phyloP scores from a whole-genome alignment of 1,140 invertebrate species.

The Matsumurasca onukii region DNA sequence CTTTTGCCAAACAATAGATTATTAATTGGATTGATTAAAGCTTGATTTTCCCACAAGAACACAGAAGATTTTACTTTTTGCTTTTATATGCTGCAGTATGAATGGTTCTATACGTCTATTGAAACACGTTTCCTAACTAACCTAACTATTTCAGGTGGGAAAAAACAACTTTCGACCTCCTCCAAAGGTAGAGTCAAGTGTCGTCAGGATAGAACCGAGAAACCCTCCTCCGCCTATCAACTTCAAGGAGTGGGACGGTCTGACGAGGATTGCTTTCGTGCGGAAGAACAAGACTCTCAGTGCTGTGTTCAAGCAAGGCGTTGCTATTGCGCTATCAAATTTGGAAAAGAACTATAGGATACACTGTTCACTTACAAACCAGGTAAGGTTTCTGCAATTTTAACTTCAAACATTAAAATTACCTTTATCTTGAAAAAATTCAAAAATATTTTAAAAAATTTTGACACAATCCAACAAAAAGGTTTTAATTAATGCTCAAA shows the following conservation, averaged over 20 bases:
- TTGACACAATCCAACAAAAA: neutral
- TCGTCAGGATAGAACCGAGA: constrained; percentile 95
- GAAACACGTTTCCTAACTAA: too few relatives aligned
- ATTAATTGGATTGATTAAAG: too few relatives aligned
- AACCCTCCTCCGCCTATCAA: constrained; percentile 96
- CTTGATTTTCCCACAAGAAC: too few relatives aligned
- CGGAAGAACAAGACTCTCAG: constrained; percentile 94
- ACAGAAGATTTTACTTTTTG: too few relatives aligned
- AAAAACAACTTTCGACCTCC: constrained; percentile 99
- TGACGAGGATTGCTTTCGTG: constrained; percentile 91
- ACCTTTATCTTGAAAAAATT: neutral
- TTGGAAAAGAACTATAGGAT: constrained; percentile 92
- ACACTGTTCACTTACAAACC: constrained; percentile 84
- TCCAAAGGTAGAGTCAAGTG: constrained; percentile 97
- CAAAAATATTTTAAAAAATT: neutral
- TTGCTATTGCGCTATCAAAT: constrained; percentile 76
- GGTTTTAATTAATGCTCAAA: neutral
- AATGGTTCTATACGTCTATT: too few relatives aligned
- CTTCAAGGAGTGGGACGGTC: constrained; percentile 97
- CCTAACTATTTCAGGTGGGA: constrained; percentile 67
- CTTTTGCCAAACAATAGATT: too few relatives aligned
- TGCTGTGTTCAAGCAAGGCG: constrained; percentile 81
- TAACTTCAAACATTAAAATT: neutral
- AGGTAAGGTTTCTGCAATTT: constrained; percentile 57
- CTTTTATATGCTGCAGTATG: too few relatives aligned